A percentile compares a stretch with the other conserved stretches of the same genome.
Evolutionary conservation across 1,140 invertebrate genomes (phyloP).

Genomic region (Zaprionus kolodkinae): DNA sequence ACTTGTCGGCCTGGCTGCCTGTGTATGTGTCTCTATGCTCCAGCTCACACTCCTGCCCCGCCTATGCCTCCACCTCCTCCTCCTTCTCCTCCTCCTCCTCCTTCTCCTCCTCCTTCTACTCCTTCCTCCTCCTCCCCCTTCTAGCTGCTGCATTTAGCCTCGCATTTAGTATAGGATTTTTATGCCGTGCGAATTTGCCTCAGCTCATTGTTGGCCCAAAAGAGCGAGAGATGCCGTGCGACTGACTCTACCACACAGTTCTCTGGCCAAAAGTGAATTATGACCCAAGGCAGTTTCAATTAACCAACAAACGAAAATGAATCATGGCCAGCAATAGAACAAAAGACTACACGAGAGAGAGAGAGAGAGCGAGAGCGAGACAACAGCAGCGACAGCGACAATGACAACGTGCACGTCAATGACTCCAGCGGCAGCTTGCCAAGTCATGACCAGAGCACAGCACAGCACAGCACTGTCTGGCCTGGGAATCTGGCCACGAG

Average conservation of each 20-base stretch:
- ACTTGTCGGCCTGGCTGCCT: conserved; percentile 2
- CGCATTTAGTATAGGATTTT: conserved; percentile 54
- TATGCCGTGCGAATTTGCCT: conserved; percentile 61
- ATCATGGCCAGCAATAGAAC: conserved; percentile 55
- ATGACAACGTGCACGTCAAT: background rate
- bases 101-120: background rate
- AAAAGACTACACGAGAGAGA: conserved; percentile 37
- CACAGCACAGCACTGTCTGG: no score
- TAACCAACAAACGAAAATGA: conserved; percentile 53
- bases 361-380: no score
- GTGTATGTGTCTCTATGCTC: no score
- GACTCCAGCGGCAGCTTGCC: background rate
- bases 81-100: background rate
- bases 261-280: conserved; percentile 22
- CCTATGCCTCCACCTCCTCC: no score
- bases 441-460: conserved; percentile 11
- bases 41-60: no score
- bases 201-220: conserved; percentile 40
- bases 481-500: conserved; percentile 12
- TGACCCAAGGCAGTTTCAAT: conserved; percentile 61
- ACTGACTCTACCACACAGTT: conserved; percentile 13
- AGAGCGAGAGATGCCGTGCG: conserved; percentile 51
- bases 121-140: background rate
- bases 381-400: no score
- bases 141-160: conserved; percentile 61